These are phyloP conservation scores for Tipula helvola DNA, from an alignment of 2,888 invertebrate genomes.

Conservation along the genomic window DNA sequence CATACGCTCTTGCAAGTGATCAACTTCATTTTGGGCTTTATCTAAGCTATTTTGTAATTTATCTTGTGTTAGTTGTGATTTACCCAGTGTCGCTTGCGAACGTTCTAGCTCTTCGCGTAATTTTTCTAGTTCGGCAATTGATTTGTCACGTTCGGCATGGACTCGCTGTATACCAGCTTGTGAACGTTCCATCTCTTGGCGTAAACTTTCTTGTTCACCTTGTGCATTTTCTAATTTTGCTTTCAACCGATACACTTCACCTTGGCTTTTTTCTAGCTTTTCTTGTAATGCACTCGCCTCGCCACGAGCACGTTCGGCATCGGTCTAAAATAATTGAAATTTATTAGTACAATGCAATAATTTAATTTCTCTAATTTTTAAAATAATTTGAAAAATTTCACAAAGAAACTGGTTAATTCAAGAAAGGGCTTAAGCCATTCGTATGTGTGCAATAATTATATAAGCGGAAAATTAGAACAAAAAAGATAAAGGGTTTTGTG, in stretches of 20 bases:
- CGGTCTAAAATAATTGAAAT: constrained; percentile 37
- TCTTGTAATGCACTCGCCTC: constrained; percentile 80
- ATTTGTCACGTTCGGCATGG: constrained; percentile 80
- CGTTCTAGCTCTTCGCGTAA: constrained; percentile 78
- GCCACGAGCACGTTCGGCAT: constrained; percentile 72
- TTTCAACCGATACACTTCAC: constrained; percentile 87
- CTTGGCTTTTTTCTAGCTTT: constrained; percentile 87
- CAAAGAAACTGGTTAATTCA: constrained; percentile 11
- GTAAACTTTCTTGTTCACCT: constrained; percentile 83
- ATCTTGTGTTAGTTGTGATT: constrained; percentile 83
- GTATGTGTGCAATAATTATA: neutral
- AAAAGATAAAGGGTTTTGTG: neutral
- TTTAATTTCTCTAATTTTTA: constrained; percentile 10
- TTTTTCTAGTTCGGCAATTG: constrained; percentile 73
- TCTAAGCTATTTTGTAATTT: constrained; percentile 80
- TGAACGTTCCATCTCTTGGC: constrained; percentile 80
- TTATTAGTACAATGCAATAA: neutral
- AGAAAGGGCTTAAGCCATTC: neutral
- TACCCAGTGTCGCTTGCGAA: constrained; percentile 78
- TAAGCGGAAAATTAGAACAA: neutral
- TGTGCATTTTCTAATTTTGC: constrained; percentile 91
- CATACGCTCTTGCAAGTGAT: constrained; percentile 76
- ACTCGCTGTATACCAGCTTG: constrained; percentile 72
- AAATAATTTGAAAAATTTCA: constrained; percentile 17
- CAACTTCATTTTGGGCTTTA: constrained; percentile 80